Conservation (phyloP, 2,888 invertebrate genomes). For the Macropis europaea region DNA sequence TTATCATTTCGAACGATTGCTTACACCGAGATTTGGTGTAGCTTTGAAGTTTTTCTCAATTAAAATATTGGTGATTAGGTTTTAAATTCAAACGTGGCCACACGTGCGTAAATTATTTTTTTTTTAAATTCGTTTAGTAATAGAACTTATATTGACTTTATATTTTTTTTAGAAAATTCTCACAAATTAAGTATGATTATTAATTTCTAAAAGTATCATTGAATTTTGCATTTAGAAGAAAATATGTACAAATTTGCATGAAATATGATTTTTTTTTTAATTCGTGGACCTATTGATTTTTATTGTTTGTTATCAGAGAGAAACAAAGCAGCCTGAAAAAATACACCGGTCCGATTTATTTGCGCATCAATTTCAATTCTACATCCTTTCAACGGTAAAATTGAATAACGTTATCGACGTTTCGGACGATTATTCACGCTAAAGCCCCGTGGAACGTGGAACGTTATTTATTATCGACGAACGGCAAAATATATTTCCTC, state of each 20-base stretch:
- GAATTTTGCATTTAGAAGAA: too few species aligned
- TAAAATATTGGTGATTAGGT: too few species aligned
- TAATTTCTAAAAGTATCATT: background rate
- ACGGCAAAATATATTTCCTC: background rate
- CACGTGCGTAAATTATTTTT: too few species aligned
- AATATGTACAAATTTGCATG: too few species aligned
- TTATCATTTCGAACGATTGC: slow-evolving; percentile 16
- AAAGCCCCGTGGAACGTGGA: background rate
- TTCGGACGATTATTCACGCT: slow-evolving; percentile 1
- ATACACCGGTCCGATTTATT: background rate
- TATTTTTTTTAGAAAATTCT: too few species aligned
- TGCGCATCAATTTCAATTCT: slow-evolving; percentile 4
- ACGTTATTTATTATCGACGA: slow-evolving; percentile 14
- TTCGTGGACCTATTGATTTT: too few species aligned
- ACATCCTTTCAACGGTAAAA: slow-evolving; percentile 1
- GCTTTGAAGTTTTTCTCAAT: too few species aligned
- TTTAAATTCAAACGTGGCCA: too few species aligned
- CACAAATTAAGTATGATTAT: background rate
- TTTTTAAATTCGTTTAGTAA: too few species aligned
- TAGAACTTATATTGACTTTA: too few species aligned
- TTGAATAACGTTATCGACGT: slow-evolving; percentile 14
- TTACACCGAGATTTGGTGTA: background rate
- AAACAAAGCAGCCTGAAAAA: background rate
- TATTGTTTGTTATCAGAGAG: too few species aligned
- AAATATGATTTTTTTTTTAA: too few species aligned